These are phyloP conservation scores for Ellobius talpinus DNA, from an alignment of 2,113 vertebrate genomes.

Conservation along the genomic window DNA sequence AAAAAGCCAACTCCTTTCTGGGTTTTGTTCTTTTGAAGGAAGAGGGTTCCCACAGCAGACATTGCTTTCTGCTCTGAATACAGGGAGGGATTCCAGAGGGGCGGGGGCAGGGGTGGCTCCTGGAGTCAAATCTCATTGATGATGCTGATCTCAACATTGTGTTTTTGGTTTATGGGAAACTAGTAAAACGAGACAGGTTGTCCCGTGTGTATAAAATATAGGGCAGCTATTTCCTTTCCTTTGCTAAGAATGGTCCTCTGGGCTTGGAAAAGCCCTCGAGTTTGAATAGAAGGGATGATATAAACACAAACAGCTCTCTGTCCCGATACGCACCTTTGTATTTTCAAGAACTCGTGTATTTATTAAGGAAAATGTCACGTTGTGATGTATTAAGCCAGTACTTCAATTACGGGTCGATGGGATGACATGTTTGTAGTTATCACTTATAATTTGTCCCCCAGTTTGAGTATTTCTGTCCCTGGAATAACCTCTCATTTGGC, in stretches of 20 bases:
- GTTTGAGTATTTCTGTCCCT: conserved; percentile 90
- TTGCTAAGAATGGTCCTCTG: conserved; percentile 82
- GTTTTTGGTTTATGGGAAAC: conserved; percentile 70
- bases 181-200: conserved; percentile 72
- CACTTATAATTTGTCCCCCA: conserved; percentile 83
- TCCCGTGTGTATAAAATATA: conserved; percentile 83
- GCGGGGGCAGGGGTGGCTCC: conserved; percentile 58
- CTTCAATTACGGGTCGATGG: conserved; percentile 93
- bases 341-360: conserved; percentile 91
- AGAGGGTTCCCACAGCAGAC: conserved; percentile 81
- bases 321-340: conserved; percentile 91
- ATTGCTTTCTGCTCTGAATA: conserved; percentile 83
- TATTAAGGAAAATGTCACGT: conserved; percentile 93
- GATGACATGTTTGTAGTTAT: conserved; percentile 92
- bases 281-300: conserved; percentile 83
- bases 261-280: conserved; percentile 73
- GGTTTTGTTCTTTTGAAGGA: conserved; percentile 62
- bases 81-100: conserved; percentile 74
- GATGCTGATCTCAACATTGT: conserved; percentile 64
- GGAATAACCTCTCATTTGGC: conserved; percentile 87
- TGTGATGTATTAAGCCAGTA: conserved; percentile 94
- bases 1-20: conserved; percentile 66
- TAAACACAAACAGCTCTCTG: conserved; percentile 84
- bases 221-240: conserved; percentile 83
- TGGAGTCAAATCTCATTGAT: neutral